Evolutionary conservation across 2,888 invertebrate species (phyloP).

Genomic region (Spicauda simplicius): DNA sequence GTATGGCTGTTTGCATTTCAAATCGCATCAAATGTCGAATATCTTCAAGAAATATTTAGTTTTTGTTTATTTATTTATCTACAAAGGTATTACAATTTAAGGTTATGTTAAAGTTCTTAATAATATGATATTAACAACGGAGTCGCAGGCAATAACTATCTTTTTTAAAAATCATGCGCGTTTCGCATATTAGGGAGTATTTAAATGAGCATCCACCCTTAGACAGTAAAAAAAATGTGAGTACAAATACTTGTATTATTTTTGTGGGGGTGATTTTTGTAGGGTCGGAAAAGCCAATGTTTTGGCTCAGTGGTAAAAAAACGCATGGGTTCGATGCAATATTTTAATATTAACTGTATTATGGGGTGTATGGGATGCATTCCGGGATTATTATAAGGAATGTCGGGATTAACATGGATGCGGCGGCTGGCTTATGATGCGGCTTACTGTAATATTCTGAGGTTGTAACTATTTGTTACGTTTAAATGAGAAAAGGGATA

Average conservation of each 20-base stretch:
- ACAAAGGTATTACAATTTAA: no score
- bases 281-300: constrained; percentile 73
- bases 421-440: constrained; percentile 28
- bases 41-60: no score
- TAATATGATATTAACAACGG: neutral
- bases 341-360: constrained; percentile 84
- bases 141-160: neutral
- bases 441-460: constrained; percentile 17
- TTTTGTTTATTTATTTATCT: no score
- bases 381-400: constrained; percentile 54
- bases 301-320: constrained; percentile 74
- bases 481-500: constrained; percentile 12
- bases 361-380: constrained; percentile 72
- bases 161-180: constrained; percentile 41
- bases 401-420: constrained; percentile 57
- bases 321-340: constrained; percentile 79
- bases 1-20: no score
- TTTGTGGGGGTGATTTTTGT: constrained; percentile 68
- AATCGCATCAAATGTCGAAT: no score
- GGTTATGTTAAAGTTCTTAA: no score
- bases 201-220: constrained; percentile 31
- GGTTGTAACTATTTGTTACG: constrained; percentile 31
- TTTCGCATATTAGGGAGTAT: constrained; percentile 53
- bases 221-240: constrained; percentile 30
- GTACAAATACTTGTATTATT: constrained; percentile 81